A percentile compares a stretch with the other conserved stretches of the same genome.
phyloP scores from a whole-genome alignment of 2,797 vertebrate species.

The Eospalax fontanierii region DNA sequence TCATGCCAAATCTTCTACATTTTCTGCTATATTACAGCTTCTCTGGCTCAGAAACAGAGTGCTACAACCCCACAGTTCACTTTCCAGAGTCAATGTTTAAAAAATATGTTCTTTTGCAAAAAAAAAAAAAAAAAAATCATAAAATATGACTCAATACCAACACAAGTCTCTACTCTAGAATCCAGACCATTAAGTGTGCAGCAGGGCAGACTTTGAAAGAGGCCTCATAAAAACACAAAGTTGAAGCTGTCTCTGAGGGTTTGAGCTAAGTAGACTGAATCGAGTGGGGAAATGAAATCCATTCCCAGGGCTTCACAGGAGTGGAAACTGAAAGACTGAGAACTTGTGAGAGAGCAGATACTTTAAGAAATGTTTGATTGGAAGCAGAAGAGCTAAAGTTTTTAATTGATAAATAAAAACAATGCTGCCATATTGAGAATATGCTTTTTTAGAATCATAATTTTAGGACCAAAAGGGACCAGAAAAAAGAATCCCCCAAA shows the following conservation, averaged over 20 bases:
- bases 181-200: conserved; percentile 22
- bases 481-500: not conserved
- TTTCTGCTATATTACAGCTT: not conserved
- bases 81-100: conserved; percentile 28
- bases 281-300: conserved; percentile 49
- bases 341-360: conserved; percentile 77
- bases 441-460: conserved; percentile 31
- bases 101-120: conserved; percentile 63
- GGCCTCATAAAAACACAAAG: conserved; percentile 64
- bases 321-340: conserved; percentile 52
- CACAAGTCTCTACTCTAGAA: conserved; percentile 11
- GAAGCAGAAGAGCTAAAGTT: conserved; percentile 51
- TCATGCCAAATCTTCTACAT: not conserved
- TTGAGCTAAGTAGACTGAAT: conserved; percentile 59
- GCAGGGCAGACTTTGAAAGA: conserved; percentile 33
- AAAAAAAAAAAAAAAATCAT: conserved; percentile 36
- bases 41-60: not conserved
- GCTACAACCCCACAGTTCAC: not conserved
- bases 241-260: conserved; percentile 60
- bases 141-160: conserved; percentile 38
- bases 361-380: conserved; percentile 61
- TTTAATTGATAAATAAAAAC: conserved; percentile 43
- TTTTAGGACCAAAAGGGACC: not conserved
- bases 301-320: conserved; percentile 49
- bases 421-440: not conserved